A percentile compares a stretch with the other conserved stretches of the same genome.
Evolutionary conservation across 2,113 vertebrate species (phyloP).

Genomic region (Catharus minimus): DNA sequence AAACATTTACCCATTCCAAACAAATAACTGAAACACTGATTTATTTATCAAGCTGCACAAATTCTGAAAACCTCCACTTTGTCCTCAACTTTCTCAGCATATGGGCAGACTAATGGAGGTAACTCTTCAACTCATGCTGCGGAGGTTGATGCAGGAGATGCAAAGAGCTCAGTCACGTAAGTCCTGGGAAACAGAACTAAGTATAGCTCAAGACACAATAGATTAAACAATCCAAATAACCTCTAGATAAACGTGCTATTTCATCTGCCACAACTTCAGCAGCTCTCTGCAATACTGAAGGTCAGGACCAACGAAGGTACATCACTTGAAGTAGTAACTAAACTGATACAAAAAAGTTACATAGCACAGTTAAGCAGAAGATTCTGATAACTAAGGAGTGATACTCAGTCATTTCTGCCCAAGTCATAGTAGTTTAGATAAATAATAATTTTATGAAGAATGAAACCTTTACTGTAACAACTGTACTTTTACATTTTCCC

Average conservation of each 20-base stretch:
- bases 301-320: background rate
- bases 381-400: background rate
- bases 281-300: background rate
- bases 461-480: background rate
- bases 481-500: background rate
- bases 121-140: background rate
- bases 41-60: background rate
- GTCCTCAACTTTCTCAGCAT: background rate
- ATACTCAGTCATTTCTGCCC: background rate
- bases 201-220: background rate
- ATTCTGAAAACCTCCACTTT: background rate
- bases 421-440: background rate
- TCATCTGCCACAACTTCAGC: background rate
- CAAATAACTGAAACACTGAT: background rate
- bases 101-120: background rate
- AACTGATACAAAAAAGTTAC: background rate
- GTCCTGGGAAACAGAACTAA: background rate
- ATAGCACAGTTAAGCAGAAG: background rate
- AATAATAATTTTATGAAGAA: background rate
- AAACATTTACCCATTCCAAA: background rate
- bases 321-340: background rate
- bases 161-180: fast-evolving
- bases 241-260: background rate
- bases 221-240: background rate
- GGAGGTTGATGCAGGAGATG: background rate